These are phyloP conservation scores for Danionella cerebrum DNA, from an alignment of 2,113 vertebrate species.

Conservation along the genomic window DNA sequence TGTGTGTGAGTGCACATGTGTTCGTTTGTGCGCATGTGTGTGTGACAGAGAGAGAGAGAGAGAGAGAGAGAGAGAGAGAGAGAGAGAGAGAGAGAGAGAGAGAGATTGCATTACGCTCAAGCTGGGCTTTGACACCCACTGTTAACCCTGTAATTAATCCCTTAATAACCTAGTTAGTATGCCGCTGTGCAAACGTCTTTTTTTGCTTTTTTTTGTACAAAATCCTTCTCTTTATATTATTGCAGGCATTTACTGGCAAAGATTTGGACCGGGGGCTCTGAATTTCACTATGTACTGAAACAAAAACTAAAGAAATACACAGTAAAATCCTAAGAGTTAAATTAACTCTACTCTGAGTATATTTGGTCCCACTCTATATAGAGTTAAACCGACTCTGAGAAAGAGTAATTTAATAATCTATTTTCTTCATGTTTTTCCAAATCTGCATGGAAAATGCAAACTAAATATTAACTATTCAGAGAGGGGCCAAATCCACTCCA, in stretches of 20 bases:
- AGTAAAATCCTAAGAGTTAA: too few species aligned
- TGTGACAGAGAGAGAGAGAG: conserved; percentile 1
- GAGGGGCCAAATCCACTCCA: too few species aligned
- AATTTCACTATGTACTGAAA: too few species aligned
- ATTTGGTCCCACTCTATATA: too few species aligned
- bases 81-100: conserved; percentile 20
- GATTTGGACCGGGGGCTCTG: not conserved
- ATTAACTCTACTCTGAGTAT: too few species aligned
- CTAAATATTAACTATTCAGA: too few species aligned
- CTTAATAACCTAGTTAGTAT: not conserved
- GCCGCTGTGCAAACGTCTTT: not conserved
- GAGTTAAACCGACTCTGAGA: too few species aligned
- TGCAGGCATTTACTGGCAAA: conserved; percentile 32
- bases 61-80: conserved; percentile 23
- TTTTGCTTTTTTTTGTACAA: conserved; percentile 19
- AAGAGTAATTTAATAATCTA: too few species aligned
- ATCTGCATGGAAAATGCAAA: too few species aligned
- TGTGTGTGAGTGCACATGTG: not conserved
- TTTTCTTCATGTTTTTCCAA: too few species aligned
- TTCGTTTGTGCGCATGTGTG: too few species aligned
- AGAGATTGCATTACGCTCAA: conserved; percentile 26
- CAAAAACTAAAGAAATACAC: too few species aligned
- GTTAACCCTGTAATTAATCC: conserved; percentile 21
- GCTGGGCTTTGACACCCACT: conserved; percentile 24
- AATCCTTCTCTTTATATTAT: conserved; percentile 3